Percentiles rank a stretch among this genome's conserved stretches.
phyloP scores from a whole-genome alignment of 2,888 invertebrate species.

The Drosophila birchii region DNA sequence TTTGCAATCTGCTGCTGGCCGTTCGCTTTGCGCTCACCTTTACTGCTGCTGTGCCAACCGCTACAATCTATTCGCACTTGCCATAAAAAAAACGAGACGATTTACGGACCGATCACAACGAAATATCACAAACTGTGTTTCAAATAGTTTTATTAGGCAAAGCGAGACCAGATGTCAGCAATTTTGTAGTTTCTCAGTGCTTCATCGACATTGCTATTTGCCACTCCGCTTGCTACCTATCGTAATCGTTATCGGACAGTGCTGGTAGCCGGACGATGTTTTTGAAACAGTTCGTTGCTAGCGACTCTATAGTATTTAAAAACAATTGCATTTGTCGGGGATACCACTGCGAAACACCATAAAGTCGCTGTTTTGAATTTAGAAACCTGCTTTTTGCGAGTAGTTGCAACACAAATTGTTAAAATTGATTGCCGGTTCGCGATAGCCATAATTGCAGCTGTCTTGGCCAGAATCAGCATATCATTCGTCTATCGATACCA shows the following conservation, averaged over 20 bases:
- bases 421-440: neutral
- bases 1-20: constrained; percentile 42
- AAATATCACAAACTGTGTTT: constrained; percentile 70
- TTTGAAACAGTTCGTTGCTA: constrained; percentile 8
- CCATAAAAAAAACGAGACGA: constrained; percentile 58
- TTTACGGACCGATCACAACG: constrained; percentile 69
- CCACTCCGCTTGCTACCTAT: constrained; percentile 32
- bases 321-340: too few species aligned
- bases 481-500: constrained; percentile 5
- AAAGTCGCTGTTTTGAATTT: too few species aligned
- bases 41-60: constrained; percentile 43
- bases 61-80: constrained; percentile 66
- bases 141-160: constrained; percentile 55
- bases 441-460: constrained; percentile 24
- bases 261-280: constrained; percentile 52
- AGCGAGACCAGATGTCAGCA: constrained; percentile 78
- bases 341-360: too few species aligned
- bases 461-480: neutral
- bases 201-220: constrained; percentile 77
- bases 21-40: constrained; percentile 63
- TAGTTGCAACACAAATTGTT: neutral
- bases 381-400: neutral
- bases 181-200: constrained; percentile 62
- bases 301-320: too few species aligned
- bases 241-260: constrained; percentile 11